Percentiles rank a stretch among this genome's conserved stretches.
phyloP scores from a whole-genome alignment of 2,113 vertebrate species.

The Oncorhynchus keta region DNA sequence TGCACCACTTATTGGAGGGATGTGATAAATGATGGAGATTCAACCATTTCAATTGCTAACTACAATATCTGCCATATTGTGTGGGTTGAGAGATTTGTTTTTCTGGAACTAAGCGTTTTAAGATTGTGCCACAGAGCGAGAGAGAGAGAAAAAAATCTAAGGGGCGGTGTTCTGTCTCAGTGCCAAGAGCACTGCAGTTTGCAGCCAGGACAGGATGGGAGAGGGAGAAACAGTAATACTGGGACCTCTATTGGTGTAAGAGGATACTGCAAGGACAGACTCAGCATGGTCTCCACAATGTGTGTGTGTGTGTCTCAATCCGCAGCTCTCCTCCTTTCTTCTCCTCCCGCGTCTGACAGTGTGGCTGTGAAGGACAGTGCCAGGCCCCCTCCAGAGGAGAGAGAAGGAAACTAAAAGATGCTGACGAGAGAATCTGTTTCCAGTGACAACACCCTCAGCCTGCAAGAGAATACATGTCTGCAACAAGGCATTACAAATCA shows the following conservation, averaged over 20 bases:
- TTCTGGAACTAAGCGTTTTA: not conserved
- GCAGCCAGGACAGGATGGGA: slow-evolving; percentile 11
- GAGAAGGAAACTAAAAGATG: not conserved
- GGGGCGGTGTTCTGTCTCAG: not conserved
- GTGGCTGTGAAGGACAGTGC: not conserved
- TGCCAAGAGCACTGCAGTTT: slow-evolving; percentile 2
- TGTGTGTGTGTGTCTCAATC: not conserved
- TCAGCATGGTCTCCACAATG: slow-evolving; percentile 31
- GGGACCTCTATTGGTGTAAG: slow-evolving; percentile 70
- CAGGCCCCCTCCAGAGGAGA: slow-evolving; percentile 32
- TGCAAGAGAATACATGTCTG: not conserved
- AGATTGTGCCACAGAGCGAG: not conserved
- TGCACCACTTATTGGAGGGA: too few species aligned
- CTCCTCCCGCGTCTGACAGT: not conserved
- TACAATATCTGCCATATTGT: not conserved
- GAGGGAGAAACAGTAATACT: slow-evolving; percentile 37
- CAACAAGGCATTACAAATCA: not conserved
- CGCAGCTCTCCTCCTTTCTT: not conserved
- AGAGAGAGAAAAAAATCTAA: not conserved
- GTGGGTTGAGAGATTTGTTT: not conserved
- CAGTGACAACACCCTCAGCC: not conserved
- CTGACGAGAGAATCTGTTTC: not conserved
- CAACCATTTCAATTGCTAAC: not conserved
- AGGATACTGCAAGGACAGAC: slow-evolving; percentile 56
- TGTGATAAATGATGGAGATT: not conserved